Evolutionary conservation across 2,888 invertebrate species (phyloP), one percentile per base, ranked within the genome.

Genomic region (Tortrix viridana): DNA sequence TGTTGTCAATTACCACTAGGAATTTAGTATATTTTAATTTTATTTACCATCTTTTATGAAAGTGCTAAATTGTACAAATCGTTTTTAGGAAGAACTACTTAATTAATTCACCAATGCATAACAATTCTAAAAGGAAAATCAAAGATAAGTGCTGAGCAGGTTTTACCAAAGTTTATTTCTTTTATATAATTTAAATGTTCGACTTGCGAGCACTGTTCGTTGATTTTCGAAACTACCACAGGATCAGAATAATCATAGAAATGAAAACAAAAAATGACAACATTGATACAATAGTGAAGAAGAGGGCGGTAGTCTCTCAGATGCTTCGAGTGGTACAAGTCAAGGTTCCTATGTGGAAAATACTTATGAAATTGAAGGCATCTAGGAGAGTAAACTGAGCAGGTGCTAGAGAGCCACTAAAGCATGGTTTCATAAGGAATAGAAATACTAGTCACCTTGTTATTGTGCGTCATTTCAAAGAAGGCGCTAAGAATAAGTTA

Each of bases 221-320:
- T 62, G 66, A 67, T 68, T 69, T 69, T 71, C 68, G 60, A 59
- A 68, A 68, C 70, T 74, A 71, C 70, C 65, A 69, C 61, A 73
- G 68, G 65, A 62, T 70, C 56, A 67, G 67, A 67, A 69, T 69
- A 70, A 67, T 72, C 64, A 69, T 71, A 67, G 66, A 65, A 47
- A 67, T 52, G 41, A 69, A 68, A 70, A 67, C 71, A 74, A 59
- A 81, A 76, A 82, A 79, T 80, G 80, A 89, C 86, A 88, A 92
- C 92, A 91, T 89, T 90, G 89, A 90, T 88, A 91, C 91, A 91
- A 90, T 91, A 92, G 91, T 91, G 88, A 89, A 88, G 87, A 89
- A 86, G 81, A 88, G 89, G 91, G 90, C 91, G 91, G 91, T 88
- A 90, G 87, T 84, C 80, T 77, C 81, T 86, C 82, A 83, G 86